Evolutionary conservation across 1,140 invertebrate species (phyloP).

Genomic region (Paralvinella palmiformis): DNA sequence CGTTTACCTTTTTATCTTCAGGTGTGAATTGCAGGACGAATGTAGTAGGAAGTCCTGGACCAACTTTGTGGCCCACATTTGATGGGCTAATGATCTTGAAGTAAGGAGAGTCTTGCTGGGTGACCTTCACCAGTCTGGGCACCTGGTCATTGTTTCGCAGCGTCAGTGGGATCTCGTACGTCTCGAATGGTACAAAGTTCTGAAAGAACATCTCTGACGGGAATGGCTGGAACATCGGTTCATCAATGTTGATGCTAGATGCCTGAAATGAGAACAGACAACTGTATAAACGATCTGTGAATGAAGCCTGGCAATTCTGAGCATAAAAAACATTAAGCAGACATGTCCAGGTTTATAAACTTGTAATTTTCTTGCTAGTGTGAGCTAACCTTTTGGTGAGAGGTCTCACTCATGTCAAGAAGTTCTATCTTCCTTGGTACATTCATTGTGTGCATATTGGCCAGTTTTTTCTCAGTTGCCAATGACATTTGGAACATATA

Average conservation of each 20-base stretch:
- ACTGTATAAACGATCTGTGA: too few relatives aligned
- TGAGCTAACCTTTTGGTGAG: constrained; percentile 45
- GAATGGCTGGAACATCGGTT: constrained; percentile 51
- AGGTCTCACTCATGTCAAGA: constrained; percentile 49
- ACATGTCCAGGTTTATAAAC: too few relatives aligned
- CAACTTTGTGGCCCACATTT: constrained; percentile 49
- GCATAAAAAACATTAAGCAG: too few relatives aligned
- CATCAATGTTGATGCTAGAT: constrained; percentile 27
- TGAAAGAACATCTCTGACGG: constrained; percentile 51
- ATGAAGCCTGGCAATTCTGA: too few relatives aligned
- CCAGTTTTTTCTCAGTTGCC: constrained; percentile 47
- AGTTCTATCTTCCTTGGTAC: constrained; percentile 46
- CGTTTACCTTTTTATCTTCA: constrained; percentile 47
- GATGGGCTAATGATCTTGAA: constrained; percentile 49
- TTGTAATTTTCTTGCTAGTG: background rate
- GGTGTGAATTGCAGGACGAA: constrained; percentile 50
- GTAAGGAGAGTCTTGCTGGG: constrained; percentile 48
- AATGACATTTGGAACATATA: constrained; percentile 49
- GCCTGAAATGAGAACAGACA: constrained; percentile 8
- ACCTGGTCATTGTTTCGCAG: constrained; percentile 51
- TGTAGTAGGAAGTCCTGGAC: constrained; percentile 47
- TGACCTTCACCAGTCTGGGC: constrained; percentile 48
- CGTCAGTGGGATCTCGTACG: constrained; percentile 47
- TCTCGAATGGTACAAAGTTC: constrained; percentile 47
- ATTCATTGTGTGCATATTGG: constrained; percentile 48